Conservation (phyloP, 2,888 invertebrate species). For the Anoncus sp. region DNA sequence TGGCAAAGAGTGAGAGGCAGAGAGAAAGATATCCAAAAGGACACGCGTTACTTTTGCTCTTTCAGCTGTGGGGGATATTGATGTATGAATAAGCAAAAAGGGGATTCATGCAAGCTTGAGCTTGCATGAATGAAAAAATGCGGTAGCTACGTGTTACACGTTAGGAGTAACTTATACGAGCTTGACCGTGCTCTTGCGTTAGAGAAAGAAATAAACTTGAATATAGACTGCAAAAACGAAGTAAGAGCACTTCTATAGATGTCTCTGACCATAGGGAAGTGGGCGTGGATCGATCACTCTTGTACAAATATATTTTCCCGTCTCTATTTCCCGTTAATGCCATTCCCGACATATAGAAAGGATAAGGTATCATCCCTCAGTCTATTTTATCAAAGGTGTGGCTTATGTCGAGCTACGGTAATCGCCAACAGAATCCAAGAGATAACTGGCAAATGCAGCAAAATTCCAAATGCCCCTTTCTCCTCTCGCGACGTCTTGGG, state of each 20-base stretch:
- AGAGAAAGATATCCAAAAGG: slow-evolving; percentile 22
- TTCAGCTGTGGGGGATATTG: slow-evolving; percentile 64
- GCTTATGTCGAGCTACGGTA: slow-evolving; percentile 36
- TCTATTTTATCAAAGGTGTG: slow-evolving; percentile 52
- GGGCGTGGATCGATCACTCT: slow-evolving; percentile 37
- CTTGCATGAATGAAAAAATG: slow-evolving; percentile 76
- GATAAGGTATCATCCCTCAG: slow-evolving; percentile 36
- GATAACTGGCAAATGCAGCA: slow-evolving; percentile 52
- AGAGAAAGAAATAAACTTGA: slow-evolving; percentile 16
- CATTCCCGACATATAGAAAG: slow-evolving; percentile 6
- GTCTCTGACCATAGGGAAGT: slow-evolving; percentile 11
- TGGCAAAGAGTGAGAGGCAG: slow-evolving; percentile 35
- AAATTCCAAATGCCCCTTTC: slow-evolving; percentile 31
- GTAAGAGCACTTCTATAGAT: slow-evolving; percentile 3
- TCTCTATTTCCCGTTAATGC: slow-evolving; percentile 34
- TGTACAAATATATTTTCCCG: no score
- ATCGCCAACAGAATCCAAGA: slow-evolving; percentile 25
- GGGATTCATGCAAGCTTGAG: slow-evolving; percentile 62
- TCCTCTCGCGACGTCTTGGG: slow-evolving; percentile 14
- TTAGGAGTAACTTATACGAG: slow-evolving; percentile 47
- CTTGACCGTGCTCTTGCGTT: slow-evolving; percentile 10
- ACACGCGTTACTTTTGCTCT: slow-evolving; percentile 11
- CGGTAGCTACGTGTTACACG: slow-evolving; percentile 47
- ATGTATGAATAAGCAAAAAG: slow-evolving; percentile 55
- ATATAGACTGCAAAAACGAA: slow-evolving; percentile 1